phyloP scores from a whole-genome alignment of 1,140 invertebrate species.

The Apis florea region DNA sequence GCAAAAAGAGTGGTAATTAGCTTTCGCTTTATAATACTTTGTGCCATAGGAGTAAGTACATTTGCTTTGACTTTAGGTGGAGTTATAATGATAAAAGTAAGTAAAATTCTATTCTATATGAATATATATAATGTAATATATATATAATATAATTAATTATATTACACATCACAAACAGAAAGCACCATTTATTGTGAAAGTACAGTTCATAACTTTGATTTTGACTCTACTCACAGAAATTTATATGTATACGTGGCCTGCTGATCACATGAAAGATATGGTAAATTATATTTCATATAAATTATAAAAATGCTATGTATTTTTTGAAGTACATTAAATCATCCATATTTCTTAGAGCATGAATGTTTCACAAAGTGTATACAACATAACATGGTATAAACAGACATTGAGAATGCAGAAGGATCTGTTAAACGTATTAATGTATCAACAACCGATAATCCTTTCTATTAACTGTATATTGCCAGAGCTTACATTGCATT shows the following conservation, averaged over 20 bases:
- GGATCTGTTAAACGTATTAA: background rate
- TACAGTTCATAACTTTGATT: background rate
- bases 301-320: background rate
- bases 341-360: background rate
- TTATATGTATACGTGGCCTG: background rate
- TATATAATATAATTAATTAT: background rate
- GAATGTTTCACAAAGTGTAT: background rate
- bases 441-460: background rate
- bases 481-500: background rate
- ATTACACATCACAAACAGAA: background rate
- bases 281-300: background rate
- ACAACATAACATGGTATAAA: background rate
- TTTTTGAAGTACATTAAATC: background rate
- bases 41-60: background rate
- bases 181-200: background rate
- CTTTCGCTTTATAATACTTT: background rate
- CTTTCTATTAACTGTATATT: background rate
- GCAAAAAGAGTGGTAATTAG: background rate
- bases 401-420: background rate
- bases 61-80: background rate
- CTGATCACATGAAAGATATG: conserved; percentile 1
- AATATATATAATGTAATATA: no score
- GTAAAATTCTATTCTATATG: background rate
- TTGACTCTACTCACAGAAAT: background rate
- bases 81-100: background rate